Evolutionary conservation across 1,140 invertebrate genomes (phyloP).

Genomic region (Metopolophium dirhodum): DNA sequence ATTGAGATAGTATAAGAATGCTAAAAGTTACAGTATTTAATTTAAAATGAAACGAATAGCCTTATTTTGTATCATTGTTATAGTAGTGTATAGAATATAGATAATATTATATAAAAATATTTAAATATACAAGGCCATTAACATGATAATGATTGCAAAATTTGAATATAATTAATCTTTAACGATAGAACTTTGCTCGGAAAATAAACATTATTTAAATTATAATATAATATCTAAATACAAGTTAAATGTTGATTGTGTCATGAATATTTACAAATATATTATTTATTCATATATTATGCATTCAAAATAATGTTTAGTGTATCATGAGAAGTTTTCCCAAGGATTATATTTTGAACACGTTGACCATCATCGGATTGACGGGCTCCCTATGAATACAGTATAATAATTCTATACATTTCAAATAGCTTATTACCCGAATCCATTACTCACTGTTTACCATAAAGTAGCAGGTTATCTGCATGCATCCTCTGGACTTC

Average conservation of each 20-base stretch:
- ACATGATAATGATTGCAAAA: not conserved
- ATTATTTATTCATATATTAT: slow-evolving; percentile 15
- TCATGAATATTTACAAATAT: not conserved
- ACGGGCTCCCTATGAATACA: not conserved
- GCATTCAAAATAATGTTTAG: not conserved
- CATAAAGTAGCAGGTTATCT: not conserved
- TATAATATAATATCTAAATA: not conserved
- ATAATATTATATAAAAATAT: not conserved
- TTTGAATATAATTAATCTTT: not conserved
- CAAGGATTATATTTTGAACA: slow-evolving; percentile 1
- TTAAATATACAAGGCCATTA: not conserved
- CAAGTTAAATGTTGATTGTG: not conserved
- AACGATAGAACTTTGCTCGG: not conserved
- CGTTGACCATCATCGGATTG: not conserved
- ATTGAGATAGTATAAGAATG: not conserved
- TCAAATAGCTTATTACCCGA: not conserved
- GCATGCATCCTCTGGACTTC: not conserved
- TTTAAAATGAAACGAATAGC: not conserved
- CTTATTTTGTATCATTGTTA: not conserved
- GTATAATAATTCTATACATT: not conserved
- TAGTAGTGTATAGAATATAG: not conserved
- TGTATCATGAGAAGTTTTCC: not conserved
- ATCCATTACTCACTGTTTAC: not conserved
- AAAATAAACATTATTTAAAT: not conserved
- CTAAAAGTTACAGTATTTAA: not conserved